A percentile compares a stretch with the other conserved stretches of the same genome.
phyloP scores from a whole-genome alignment of 2,113 vertebrate genomes.

The Benitochromis conjunctus region DNA sequence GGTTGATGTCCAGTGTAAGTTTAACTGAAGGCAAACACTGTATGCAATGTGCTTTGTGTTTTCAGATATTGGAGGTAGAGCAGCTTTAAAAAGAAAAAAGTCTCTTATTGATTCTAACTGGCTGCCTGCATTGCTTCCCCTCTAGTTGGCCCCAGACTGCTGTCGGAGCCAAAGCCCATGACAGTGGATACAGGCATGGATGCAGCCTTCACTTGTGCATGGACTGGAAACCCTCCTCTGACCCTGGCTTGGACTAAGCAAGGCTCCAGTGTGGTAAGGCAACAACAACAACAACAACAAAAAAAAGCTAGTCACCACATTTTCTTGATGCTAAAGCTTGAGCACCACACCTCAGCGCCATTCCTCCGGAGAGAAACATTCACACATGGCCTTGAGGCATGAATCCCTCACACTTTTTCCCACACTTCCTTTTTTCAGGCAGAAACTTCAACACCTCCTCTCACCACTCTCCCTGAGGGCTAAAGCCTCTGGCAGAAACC shows the following conservation, averaged over 20 bases:
- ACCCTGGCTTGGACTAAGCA: conserved; percentile 86
- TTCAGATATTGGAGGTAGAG: neutral
- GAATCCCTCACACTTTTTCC: conserved; percentile 45
- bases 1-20: conserved; percentile 88
- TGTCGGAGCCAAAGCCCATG: conserved; percentile 79
- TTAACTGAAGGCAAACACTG: neutral
- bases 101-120: conserved; percentile 13
- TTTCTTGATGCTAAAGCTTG: conserved; percentile 23
- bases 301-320: neutral
- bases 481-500: conserved; percentile 56
- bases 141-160: conserved; percentile 83
- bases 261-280: conserved; percentile 80
- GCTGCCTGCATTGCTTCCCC: conserved; percentile 1
- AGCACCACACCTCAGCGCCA: conserved; percentile 8
- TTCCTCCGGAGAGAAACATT: conserved; percentile 37
- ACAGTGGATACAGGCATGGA: conserved; percentile 82
- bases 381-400: conserved; percentile 58
- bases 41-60: neutral
- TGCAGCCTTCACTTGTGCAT: conserved; percentile 83
- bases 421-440: conserved; percentile 31
- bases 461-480: conserved; percentile 38
- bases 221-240: conserved; percentile 86
- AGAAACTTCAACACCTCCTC: conserved; percentile 51
- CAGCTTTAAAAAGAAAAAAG: neutral
- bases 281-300: neutral